Conservation (phyloP, 1,140 invertebrate genomes). For the Apis cerana region DNA sequence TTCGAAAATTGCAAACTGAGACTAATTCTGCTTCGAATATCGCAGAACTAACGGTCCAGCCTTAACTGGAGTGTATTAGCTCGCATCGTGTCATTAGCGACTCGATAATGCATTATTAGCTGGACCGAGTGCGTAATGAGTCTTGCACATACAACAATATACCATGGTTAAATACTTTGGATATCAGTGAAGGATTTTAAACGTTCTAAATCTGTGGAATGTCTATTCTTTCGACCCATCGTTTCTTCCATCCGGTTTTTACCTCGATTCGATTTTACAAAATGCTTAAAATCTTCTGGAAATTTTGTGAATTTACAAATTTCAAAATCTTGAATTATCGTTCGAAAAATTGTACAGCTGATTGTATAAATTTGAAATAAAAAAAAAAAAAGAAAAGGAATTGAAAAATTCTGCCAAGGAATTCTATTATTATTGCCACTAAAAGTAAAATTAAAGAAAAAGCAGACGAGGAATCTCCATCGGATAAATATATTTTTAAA, state of each 20-base stretch:
- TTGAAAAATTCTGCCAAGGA: too few species aligned
- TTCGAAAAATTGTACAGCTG: too few species aligned
- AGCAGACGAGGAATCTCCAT: too few species aligned
- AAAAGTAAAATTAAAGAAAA: too few species aligned
- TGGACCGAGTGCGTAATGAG: slow-evolving; percentile 5
- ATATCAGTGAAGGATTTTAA: background rate
- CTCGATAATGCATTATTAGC: slow-evolving; percentile 30
- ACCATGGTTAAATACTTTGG: background rate
- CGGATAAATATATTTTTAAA: too few species aligned
- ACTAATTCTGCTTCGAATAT: background rate
- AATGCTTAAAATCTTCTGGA: background rate
- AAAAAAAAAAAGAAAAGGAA: too few species aligned
- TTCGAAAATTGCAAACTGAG: background rate
- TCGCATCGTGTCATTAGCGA: slow-evolving; percentile 16
- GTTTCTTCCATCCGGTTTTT: too few species aligned
- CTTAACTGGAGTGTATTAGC: slow-evolving; percentile 16
- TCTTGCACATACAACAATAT: background rate
- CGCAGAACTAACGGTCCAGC: background rate
- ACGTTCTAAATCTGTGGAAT: background rate
- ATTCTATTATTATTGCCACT: too few species aligned
- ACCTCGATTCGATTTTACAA: too few species aligned
- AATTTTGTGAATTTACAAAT: background rate
- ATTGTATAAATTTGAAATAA: too few species aligned
- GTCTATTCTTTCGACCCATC: background rate
- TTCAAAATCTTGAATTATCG: background rate